Base-by-base conservation (phyloP, 2,113 vertebrate species). In the Oncorhynchus masou region DNA sequence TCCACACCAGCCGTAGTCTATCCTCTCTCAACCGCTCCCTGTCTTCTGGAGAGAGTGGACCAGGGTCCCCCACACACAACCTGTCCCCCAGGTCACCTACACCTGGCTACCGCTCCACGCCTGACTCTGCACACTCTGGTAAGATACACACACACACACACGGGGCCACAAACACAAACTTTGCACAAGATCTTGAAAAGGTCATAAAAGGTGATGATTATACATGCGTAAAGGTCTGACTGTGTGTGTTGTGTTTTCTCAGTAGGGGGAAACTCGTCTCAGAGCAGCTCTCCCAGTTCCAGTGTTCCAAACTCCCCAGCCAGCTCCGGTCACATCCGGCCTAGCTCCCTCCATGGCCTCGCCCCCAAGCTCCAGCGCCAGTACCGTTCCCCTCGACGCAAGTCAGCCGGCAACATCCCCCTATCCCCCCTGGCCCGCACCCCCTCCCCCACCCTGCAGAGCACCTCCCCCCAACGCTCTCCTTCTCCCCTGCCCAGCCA, bases 241-340 rank as follows among this genome's bases (percentile, higher is more conserved):
- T 39, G 60, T 74, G n/a, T 66, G 54, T 34, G 1, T 68, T 0
- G n/a, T 68, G 16, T 74, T 2, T 80, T 29, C 74, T 1, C 89
- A 98, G 96, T 96, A 73, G 96, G 94, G 45, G 97, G 96, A 9
- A 97, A 93, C 88, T 99, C 97, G 6, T 99, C 97, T 3, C 97
- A 98, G 92, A 99, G 97, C 95, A 98, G 97, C 90, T 98, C 97
- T 59, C 97, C 97, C 66, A 95, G 95, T 89, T 99, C 97, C 90
- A 98, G 97, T 0, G 96, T 96, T 66, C 97, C 97, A 22, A 97
- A 98, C 90, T 98, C 97, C 72, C 97, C 97, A 1, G 97, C 97
- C 60, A 95, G 96, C 86, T 97, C 96, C 0, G 97, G 95, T 7
- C 97, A 99, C 84, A 97, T 98, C 87, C 91, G 97, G n/a, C 97